Percentiles rank a stretch among this genome's conserved stretches.
Conservation (phyloP, 2,113 vertebrate genomes). For the Microcebus murinus region DNA sequence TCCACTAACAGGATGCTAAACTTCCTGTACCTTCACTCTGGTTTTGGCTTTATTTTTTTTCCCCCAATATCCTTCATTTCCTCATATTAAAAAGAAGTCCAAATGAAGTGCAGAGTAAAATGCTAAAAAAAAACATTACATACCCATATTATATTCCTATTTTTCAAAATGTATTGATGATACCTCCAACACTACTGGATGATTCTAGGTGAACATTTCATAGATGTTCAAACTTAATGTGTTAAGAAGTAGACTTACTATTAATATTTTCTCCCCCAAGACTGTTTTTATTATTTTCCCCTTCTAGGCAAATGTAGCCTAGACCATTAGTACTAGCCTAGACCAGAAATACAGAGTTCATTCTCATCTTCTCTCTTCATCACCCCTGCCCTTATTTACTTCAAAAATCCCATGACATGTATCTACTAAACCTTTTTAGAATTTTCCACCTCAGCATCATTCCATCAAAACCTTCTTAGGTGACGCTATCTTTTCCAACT, state of each 20-base stretch:
- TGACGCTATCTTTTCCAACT: background rate
- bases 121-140: background rate
- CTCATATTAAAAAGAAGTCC: background rate
- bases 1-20: background rate
- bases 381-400: background rate
- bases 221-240: background rate
- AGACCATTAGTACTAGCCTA: background rate
- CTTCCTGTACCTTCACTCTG: background rate
- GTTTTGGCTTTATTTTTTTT: background rate
- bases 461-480: background rate
- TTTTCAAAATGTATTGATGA: background rate
- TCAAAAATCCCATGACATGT: background rate
- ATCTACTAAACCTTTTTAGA: background rate
- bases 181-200: background rate
- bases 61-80: background rate
- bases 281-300: background rate
- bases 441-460: background rate
- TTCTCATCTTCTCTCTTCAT: background rate
- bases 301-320: background rate
- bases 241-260: background rate
- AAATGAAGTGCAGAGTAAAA: background rate
- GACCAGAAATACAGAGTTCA: background rate
- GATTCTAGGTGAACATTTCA: background rate
- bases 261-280: background rate
- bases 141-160: background rate